These are phyloP conservation scores for Prenolepis imparis DNA, from an alignment of 2,888 invertebrate species.

Conservation along the genomic window DNA sequence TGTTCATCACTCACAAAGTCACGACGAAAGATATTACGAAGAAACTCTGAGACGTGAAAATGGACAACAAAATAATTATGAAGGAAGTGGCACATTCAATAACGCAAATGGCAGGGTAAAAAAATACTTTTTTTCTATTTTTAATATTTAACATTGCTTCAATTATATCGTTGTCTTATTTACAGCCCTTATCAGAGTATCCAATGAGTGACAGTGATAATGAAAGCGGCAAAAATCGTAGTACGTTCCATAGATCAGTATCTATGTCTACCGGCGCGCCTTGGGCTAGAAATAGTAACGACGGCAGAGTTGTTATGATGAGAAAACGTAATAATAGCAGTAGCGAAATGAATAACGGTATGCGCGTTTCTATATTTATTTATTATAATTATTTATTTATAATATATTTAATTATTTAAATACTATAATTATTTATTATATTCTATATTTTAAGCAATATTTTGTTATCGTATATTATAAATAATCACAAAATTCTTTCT, in stretches of 20 bases:
- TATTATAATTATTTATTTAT: too few species aligned
- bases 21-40: slow-evolving; percentile 85
- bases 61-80: slow-evolving; percentile 83
- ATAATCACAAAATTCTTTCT: neutral
- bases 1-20: slow-evolving; percentile 78
- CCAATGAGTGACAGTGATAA: slow-evolving; percentile 87
- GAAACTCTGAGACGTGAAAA: slow-evolving; percentile 87
- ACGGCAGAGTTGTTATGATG: slow-evolving; percentile 88
- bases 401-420: too few species aligned
- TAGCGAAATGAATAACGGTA: slow-evolving; percentile 88
- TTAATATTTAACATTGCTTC: neutral
- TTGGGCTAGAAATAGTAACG: slow-evolving; percentile 88
- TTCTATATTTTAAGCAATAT: slow-evolving; percentile 9
- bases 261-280: slow-evolving; percentile 93
- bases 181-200: slow-evolving; percentile 87
- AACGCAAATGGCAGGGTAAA: slow-evolving; percentile 85
- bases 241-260: slow-evolving; percentile 93
- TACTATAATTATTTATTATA: too few species aligned
- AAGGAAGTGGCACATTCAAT: slow-evolving; percentile 76
- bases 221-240: slow-evolving; percentile 87
- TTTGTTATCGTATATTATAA: neutral
- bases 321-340: slow-evolving; percentile 91
- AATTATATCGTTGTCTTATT: slow-evolving; percentile 62
- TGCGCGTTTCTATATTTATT: neutral
- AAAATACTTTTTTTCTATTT: neutral